Evolutionary conservation across 2,888 invertebrate species (phyloP).

Genomic region (Thera britannica): DNA sequence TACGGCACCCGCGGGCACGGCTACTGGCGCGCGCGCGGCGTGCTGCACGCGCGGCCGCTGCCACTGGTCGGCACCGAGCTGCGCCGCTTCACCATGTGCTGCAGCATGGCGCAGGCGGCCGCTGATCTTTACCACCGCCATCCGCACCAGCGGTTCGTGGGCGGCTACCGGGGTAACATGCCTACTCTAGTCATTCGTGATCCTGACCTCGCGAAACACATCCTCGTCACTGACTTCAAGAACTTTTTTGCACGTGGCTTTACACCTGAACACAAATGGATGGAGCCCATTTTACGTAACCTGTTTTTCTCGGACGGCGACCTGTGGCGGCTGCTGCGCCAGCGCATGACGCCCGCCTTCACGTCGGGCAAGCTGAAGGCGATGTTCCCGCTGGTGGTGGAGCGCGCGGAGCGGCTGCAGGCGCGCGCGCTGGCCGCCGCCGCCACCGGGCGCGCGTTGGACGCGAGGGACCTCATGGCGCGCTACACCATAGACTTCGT

Average conservation of each 20-base stretch:
- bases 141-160: slow-evolving; percentile 61
- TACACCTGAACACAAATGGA: slow-evolving; percentile 34
- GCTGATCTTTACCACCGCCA: slow-evolving; percentile 60
- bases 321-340: slow-evolving; percentile 65
- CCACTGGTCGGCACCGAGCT: slow-evolving; percentile 61
- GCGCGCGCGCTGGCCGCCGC: slow-evolving; percentile 49
- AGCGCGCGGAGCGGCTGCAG: slow-evolving; percentile 61
- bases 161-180: slow-evolving; percentile 55
- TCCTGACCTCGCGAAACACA: slow-evolving; percentile 58
- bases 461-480: slow-evolving; percentile 67
- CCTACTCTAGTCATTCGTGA: slow-evolving; percentile 63
- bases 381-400: slow-evolving; percentile 50
- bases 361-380: slow-evolving; percentile 56
- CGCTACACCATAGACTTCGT: slow-evolving; percentile 68
- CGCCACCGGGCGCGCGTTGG: slow-evolving; percentile 45
- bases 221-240: slow-evolving; percentile 60
- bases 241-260: slow-evolving; percentile 63
- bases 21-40: slow-evolving; percentile 60
- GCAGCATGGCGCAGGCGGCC: slow-evolving; percentile 53
- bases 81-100: slow-evolving; percentile 49
- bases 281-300: slow-evolving; percentile 63
- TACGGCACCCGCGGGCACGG: slow-evolving; percentile 55
- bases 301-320: slow-evolving; percentile 68
- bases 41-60: slow-evolving; percentile 59
- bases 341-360: slow-evolving; percentile 69